Conservation (phyloP, 2,888 invertebrate species). For the Acheta domesticus region DNA sequence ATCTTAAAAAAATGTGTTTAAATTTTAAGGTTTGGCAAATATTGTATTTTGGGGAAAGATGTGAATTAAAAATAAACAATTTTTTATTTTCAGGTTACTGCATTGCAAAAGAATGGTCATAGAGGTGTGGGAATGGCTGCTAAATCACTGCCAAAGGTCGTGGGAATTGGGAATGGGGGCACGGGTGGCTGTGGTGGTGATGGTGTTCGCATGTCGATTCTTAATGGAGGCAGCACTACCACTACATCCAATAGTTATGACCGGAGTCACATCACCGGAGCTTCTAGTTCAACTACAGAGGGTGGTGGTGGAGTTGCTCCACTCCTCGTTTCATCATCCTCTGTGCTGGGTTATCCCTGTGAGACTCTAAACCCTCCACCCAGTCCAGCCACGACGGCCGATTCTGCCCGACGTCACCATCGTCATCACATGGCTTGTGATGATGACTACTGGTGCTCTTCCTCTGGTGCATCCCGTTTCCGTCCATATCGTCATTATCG, state of each 20-base stretch:
- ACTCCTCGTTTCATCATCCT: constrained; percentile 37
- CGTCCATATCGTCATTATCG: constrained; percentile 73
- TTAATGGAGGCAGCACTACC: constrained; percentile 57
- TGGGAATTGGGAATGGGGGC: constrained; percentile 46
- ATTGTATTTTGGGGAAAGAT: too few species aligned
- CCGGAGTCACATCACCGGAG: constrained; percentile 67
- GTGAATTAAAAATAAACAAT: too few species aligned
- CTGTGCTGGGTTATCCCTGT: constrained; percentile 65
- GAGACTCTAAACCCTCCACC: constrained; percentile 89
- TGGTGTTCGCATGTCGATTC: constrained; percentile 61
- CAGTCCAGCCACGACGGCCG: constrained; percentile 76
- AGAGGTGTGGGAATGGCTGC: constrained; percentile 35
- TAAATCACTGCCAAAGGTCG: constrained; percentile 42
- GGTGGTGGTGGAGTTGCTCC: constrained; percentile 35
- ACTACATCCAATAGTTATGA: constrained; percentile 57
- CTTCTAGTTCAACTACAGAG: constrained; percentile 40
- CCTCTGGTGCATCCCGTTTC: constrained; percentile 59
- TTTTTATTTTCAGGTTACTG: background rate
- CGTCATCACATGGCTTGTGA: constrained; percentile 40
- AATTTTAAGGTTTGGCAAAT: too few species aligned
- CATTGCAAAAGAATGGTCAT: constrained; percentile 24
- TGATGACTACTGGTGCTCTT: constrained; percentile 42
- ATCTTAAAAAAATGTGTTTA: too few species aligned
- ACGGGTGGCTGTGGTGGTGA: constrained; percentile 46
- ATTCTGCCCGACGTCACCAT: constrained; percentile 48